phyloP scores from a whole-genome alignment of 2,113 vertebrate genomes.

The Cathartes aura region DNA sequence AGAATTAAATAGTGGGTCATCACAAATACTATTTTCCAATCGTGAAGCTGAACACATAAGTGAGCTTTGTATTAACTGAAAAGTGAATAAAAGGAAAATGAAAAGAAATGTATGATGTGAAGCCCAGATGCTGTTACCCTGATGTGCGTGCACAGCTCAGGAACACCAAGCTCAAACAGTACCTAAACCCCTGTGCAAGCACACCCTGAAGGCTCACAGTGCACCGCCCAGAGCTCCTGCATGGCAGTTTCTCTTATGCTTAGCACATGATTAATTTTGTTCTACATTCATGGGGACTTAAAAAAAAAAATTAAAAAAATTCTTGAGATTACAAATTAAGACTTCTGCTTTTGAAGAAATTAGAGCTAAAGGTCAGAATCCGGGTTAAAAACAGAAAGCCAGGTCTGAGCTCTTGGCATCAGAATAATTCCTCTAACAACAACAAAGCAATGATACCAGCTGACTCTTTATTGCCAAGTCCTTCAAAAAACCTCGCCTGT shows the following conservation, averaged over 20 bases:
- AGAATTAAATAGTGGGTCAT: not conserved
- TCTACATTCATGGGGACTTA: not conserved
- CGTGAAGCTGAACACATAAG: not conserved
- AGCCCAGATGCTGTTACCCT: not conserved
- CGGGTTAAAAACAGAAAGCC: not conserved
- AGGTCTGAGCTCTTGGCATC: not conserved
- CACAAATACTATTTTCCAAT: not conserved
- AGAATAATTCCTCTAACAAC: not conserved
- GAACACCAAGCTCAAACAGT: not conserved
- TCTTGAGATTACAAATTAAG: not conserved
- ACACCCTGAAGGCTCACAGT: not conserved
- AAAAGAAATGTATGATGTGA: not conserved
- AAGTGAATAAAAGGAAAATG: not conserved
- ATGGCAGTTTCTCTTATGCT: not conserved
- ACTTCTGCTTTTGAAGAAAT: not conserved
- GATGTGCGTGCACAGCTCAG: not conserved
- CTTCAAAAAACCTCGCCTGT: not conserved
- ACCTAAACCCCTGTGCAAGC: not conserved
- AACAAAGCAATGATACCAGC: not conserved
- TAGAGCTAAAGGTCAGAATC: not conserved
- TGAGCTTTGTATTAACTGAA: not conserved
- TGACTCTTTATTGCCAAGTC: not conserved
- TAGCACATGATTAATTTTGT: not conserved
- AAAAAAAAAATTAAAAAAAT: not conserved
- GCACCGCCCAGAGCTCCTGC: rapidly evolving